These are phyloP conservation scores for Scaptomyza polygonia DNA, from an alignment of 2,888 invertebrate species.

Conservation along the genomic window DNA sequence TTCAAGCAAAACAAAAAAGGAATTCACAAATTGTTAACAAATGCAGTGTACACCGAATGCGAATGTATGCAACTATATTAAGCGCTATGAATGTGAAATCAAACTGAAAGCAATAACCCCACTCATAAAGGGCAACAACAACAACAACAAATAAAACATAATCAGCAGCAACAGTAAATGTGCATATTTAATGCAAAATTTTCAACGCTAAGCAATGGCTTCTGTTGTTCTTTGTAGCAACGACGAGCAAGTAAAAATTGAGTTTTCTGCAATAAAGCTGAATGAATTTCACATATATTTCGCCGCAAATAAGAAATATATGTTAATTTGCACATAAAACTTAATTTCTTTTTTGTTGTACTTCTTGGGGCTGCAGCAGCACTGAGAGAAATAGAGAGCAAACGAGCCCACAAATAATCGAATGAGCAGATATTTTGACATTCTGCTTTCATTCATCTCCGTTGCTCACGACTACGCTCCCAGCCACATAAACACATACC, in stretches of 20 bases:
- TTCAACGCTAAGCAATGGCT: constrained; percentile 21
- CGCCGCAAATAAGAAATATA: constrained; percentile 41
- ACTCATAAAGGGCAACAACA: constrained; percentile 28
- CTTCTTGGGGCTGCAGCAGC: constrained; percentile 49
- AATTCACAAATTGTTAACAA: constrained; percentile 51
- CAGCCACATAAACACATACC: constrained; percentile 32
- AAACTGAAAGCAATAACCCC: constrained; percentile 41
- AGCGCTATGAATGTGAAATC: constrained; percentile 39
- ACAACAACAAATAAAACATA: constrained; percentile 64
- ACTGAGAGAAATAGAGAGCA: constrained; percentile 17
- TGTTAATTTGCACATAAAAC: constrained; percentile 61
- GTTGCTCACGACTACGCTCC: constrained; percentile 63
- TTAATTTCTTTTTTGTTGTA: constrained; percentile 66
- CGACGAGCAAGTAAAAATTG: constrained; percentile 16
- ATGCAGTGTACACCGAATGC: constrained; percentile 51
- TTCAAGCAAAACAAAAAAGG: constrained; percentile 57
- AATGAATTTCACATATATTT: constrained; percentile 24
- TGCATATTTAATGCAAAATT: constrained; percentile 65
- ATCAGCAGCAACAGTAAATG: constrained; percentile 66
- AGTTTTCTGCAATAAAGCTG: constrained; percentile 11
- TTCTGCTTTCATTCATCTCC: constrained; percentile 78
- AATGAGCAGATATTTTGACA: constrained; percentile 70
- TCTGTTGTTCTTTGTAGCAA: constrained; percentile 8
- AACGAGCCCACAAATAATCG: constrained; percentile 27
- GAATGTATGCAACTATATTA: constrained; percentile 44